Conservation (phyloP, 2,797 vertebrate genomes). For the Ctenosaura bakeri region DNA sequence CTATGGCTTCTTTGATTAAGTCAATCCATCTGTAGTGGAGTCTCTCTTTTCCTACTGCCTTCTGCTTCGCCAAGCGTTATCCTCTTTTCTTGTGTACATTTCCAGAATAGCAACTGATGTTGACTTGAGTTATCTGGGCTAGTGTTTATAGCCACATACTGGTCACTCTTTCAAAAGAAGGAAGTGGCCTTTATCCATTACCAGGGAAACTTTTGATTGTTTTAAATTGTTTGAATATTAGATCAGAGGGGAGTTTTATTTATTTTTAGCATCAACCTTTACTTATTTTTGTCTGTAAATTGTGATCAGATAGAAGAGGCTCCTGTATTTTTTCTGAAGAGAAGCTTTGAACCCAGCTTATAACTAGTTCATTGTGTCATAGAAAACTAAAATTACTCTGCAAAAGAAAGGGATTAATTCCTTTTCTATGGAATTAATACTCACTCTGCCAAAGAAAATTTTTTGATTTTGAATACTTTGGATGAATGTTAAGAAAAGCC, state of each 20-base stretch:
- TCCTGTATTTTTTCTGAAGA: neutral
- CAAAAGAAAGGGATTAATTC: too few relatives aligned
- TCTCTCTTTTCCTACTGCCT: too few relatives aligned
- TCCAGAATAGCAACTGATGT: neutral
- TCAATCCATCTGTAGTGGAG: too few relatives aligned
- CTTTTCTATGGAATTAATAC: neutral
- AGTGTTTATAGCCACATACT: neutral
- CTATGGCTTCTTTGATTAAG: too few relatives aligned
- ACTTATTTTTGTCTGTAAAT: neutral
- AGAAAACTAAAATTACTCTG: neutral
- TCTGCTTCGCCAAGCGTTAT: too few relatives aligned
- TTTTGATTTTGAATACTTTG: slow-evolving; percentile 35
- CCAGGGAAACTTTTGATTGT: neutral
- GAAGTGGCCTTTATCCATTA: neutral
- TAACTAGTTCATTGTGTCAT: slow-evolving; percentile 6
- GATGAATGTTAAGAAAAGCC: neutral
- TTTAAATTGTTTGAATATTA: slow-evolving; percentile 14
- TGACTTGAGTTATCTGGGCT: neutral
- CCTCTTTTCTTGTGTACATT: neutral
- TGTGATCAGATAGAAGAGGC: neutral
- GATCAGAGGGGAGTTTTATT: neutral
- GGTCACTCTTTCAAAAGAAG: neutral
- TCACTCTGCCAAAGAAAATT: neutral
- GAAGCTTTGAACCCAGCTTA: neutral
- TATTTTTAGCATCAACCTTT: neutral